A percentile compares a stretch with the other conserved stretches of the same genome.
These are phyloP conservation scores for Holacanthus passer DNA, from an alignment of 2,113 vertebrate genomes.

Conservation along the genomic window DNA sequence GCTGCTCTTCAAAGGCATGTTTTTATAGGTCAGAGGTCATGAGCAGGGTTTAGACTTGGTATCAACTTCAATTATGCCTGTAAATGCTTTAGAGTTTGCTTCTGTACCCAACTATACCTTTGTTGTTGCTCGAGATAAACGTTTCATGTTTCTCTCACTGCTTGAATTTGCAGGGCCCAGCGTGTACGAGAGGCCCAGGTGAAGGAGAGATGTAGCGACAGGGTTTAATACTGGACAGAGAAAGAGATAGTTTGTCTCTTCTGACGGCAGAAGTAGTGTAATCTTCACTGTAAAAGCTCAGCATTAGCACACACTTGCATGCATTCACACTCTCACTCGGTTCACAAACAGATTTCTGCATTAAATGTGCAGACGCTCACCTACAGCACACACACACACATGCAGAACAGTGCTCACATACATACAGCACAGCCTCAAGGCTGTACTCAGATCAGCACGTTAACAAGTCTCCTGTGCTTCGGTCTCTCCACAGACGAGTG, in stretches of 20 bases:
- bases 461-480: constrained; percentile 40
- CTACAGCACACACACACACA: neutral
- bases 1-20: constrained; percentile 31
- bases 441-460: constrained; percentile 64
- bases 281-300: constrained; percentile 35
- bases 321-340: neutral
- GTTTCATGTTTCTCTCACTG: neutral
- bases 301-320: constrained; percentile 17
- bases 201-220: neutral
- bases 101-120: constrained; percentile 13
- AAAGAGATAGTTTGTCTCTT: neutral
- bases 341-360: constrained; percentile 28
- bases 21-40: constrained; percentile 44
- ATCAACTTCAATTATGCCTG: constrained; percentile 33
- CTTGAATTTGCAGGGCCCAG: neutral
- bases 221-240: constrained; percentile 4
- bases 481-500: constrained; percentile 11
- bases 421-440: constrained; percentile 47
- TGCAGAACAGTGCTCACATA: neutral
- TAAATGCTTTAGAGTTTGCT: constrained; percentile 44
- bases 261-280: constrained; percentile 2
- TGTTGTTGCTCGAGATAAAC: constrained; percentile 9
- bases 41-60: constrained; percentile 13
- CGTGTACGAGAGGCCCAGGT: neutral
- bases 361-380: neutral